Percentiles rank a stretch among this genome's conserved stretches.
Evolutionary conservation across 2,113 vertebrate species (phyloP).

Genomic region (Ptychochromis oligacanthus): DNA sequence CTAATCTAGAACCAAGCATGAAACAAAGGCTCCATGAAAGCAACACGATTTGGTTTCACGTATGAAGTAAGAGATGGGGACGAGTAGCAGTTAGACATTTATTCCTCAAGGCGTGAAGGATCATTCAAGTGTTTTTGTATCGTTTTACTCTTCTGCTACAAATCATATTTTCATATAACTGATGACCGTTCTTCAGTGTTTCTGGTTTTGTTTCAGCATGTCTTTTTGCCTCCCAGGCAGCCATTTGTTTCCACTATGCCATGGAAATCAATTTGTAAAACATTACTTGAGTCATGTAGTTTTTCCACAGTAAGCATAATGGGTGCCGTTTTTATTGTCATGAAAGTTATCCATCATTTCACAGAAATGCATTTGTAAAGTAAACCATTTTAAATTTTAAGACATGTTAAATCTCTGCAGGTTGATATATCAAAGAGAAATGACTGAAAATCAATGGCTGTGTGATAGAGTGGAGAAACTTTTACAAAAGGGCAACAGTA

Average conservation of each 20-base stretch:
- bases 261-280: slow-evolving; percentile 25
- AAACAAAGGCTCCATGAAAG: not conserved
- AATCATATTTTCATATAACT: not conserved
- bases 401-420: not conserved
- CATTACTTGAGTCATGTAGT: not conserved
- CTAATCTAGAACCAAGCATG: not conserved
- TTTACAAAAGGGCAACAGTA: not conserved
- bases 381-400: not conserved
- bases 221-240: not conserved
- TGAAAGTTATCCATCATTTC: not conserved
- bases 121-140: not conserved
- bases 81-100: not conserved
- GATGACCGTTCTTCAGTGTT: not conserved
- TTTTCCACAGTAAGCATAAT: not conserved
- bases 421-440: not conserved
- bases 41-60: not conserved
- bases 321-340: not conserved
- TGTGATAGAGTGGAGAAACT: not conserved
- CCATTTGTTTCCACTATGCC: not conserved
- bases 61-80: not conserved
- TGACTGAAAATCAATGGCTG: not conserved
- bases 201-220: not conserved
- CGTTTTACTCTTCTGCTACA: not conserved
- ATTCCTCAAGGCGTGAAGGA: not conserved
- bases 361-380: not conserved